These are phyloP conservation scores for Chroicocephalus ridibundus DNA, from an alignment of 2,113 vertebrate genomes.

Conservation along the genomic window DNA sequence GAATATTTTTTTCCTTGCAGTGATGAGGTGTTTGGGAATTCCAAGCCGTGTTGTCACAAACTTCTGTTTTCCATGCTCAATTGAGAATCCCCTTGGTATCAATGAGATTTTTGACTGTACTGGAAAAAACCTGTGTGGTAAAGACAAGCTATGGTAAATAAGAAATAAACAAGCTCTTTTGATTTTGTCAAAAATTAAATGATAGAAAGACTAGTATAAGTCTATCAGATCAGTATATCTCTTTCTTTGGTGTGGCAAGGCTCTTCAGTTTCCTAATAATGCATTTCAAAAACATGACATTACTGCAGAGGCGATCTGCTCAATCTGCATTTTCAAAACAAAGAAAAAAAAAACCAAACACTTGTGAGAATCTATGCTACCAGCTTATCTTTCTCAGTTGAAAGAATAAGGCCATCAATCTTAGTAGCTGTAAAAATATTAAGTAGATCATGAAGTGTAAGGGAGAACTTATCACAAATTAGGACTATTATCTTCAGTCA, in stretches of 20 bases:
- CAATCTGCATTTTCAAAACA: neutral
- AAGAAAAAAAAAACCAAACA: too few species aligned
- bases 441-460: neutral
- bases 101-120: slow-evolving; percentile 57
- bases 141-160: slow-evolving; percentile 57
- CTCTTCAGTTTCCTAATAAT: neutral
- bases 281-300: neutral
- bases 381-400: neutral
- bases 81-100: slow-evolving; percentile 24
- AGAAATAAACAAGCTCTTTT: neutral
- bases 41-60: slow-evolving; percentile 51
- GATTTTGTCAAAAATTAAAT: neutral
- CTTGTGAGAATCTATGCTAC: neutral
- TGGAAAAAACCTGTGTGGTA: slow-evolving; percentile 46
- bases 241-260: neutral
- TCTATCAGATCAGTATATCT: neutral
- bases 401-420: neutral
- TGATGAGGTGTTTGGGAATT: slow-evolving; percentile 55
- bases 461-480: neutral
- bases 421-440: neutral
- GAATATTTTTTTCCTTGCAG: neutral
- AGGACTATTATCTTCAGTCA: neutral
- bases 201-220: neutral
- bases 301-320: neutral
- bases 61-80: slow-evolving; percentile 48